These are phyloP conservation scores for Stenopsyche tienmushanensis DNA, from an alignment of 1,140 invertebrate species.

Conservation along the genomic window DNA sequence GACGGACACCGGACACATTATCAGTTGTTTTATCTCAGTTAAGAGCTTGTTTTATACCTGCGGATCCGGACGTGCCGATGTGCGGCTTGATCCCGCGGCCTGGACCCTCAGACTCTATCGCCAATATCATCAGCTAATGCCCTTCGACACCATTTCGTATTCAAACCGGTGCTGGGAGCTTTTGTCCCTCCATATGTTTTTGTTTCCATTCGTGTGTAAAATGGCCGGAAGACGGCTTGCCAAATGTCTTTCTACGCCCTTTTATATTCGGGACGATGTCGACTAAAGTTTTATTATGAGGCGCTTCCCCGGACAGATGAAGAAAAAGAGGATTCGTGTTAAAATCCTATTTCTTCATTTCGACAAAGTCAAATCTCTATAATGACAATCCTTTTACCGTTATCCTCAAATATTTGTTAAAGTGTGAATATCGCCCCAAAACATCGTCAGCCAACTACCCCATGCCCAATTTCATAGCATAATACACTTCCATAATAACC, in stretches of 20 bases:
- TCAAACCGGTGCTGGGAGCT: not conserved
- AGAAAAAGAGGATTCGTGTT: no score
- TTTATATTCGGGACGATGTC: slow-evolving; percentile 15
- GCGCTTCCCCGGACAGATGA: not conserved
- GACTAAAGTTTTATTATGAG: not conserved
- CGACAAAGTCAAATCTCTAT: no score
- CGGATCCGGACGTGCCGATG: not conserved
- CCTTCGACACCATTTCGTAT: not conserved
- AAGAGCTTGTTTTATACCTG: slow-evolving; percentile 28
- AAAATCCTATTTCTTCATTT: no score
- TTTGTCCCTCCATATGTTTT: not conserved
- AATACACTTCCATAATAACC: no score
- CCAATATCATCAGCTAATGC: slow-evolving; percentile 1
- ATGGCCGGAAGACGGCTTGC: not conserved
- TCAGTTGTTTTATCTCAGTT: slow-evolving; percentile 20
- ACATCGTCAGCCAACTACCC: no score
- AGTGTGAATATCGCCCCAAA: no score
- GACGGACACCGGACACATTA: slow-evolving; percentile 3
- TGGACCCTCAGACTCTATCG: not conserved
- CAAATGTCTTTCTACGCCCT: slow-evolving; percentile 12
- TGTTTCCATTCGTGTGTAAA: not conserved
- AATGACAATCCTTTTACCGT: no score
- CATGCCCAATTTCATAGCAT: no score
- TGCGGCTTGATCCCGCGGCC: no score
- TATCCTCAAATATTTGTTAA: no score